Conservation (phyloP, 1,140 invertebrate genomes). For the Sesamia nonagrioides region DNA sequence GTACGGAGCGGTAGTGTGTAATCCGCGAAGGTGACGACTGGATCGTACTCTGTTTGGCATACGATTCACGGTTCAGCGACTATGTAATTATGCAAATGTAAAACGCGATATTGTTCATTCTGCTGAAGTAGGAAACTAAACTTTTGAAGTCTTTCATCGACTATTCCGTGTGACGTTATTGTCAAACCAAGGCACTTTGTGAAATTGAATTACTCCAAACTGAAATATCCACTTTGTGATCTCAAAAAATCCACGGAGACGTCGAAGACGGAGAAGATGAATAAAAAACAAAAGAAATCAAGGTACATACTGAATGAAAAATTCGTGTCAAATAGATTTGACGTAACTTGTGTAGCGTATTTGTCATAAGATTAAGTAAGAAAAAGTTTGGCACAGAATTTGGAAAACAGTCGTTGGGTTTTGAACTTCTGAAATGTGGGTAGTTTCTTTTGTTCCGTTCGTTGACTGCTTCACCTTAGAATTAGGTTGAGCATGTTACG, state of each 20-base stretch:
- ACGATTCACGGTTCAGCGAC: constrained; percentile 27
- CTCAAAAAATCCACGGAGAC: constrained; percentile 12
- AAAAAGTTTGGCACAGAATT: constrained; percentile 23
- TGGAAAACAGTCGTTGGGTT: not conserved
- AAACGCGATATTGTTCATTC: constrained; percentile 35
- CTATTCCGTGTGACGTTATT: constrained; percentile 20
- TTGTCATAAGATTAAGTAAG: constrained; percentile 6
- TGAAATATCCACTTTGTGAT: not conserved
- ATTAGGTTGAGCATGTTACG: not conserved
- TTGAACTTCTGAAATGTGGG: not conserved
- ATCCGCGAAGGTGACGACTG: constrained; percentile 29
- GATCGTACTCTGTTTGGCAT: constrained; percentile 14
- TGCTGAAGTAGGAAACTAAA: constrained; percentile 24
- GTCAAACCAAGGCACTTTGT: constrained; percentile 3
- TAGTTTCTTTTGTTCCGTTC: not conserved
- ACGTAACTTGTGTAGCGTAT: constrained; percentile 33
- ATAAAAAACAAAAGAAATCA: constrained; percentile 20
- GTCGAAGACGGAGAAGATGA: constrained; percentile 28
- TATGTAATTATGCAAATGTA: constrained; percentile 29
- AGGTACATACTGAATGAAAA: constrained; percentile 17
- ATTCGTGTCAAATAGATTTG: constrained; percentile 36
- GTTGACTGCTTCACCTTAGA: not conserved
- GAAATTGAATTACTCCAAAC: constrained; percentile 14
- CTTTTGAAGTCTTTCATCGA: constrained; percentile 27
- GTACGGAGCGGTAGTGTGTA: not conserved